Evolutionary conservation across 2,888 invertebrate species (phyloP).

Genomic region (Tridacna gigas): DNA sequence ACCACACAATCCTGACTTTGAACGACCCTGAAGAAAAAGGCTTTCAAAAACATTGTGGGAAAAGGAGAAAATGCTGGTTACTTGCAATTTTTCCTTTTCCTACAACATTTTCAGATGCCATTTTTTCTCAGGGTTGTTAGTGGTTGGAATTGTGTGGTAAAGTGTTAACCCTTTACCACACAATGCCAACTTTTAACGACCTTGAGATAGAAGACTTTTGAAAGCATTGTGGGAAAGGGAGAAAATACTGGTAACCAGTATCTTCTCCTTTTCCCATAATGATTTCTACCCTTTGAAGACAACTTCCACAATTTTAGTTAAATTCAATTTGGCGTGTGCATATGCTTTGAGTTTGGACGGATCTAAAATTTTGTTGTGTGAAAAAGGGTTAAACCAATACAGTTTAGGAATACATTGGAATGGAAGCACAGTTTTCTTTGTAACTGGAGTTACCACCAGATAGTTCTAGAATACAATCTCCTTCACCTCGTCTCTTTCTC

Average conservation of each 20-base stretch:
- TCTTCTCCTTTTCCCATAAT: no score
- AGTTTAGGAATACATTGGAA: no score
- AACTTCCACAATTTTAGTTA: no score
- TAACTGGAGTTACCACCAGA: no score
- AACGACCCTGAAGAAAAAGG: not conserved
- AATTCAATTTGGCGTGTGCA: no score
- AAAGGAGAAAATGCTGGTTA: not conserved
- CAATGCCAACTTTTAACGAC: not conserved
- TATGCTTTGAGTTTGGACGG: no score
- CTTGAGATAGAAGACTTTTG: not conserved
- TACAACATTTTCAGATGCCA: not conserved
- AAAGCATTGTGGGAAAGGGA: not conserved
- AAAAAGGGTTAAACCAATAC: no score
- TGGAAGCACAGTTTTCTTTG: no score
- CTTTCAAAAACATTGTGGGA: not conserved
- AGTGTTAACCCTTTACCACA: not conserved
- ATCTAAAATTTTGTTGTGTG: no score
- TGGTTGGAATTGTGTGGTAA: not conserved
- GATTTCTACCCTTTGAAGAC: no score
- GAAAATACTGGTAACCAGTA: no score
- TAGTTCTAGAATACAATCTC: conserved; percentile 47
- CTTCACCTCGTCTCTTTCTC: conserved; percentile 73
- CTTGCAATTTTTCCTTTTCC: not conserved
- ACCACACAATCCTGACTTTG: not conserved
- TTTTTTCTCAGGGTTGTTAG: no score